Evolutionary conservation across 2,797 vertebrate genomes (phyloP).

Genomic region (Fratercula arctica): DNA sequence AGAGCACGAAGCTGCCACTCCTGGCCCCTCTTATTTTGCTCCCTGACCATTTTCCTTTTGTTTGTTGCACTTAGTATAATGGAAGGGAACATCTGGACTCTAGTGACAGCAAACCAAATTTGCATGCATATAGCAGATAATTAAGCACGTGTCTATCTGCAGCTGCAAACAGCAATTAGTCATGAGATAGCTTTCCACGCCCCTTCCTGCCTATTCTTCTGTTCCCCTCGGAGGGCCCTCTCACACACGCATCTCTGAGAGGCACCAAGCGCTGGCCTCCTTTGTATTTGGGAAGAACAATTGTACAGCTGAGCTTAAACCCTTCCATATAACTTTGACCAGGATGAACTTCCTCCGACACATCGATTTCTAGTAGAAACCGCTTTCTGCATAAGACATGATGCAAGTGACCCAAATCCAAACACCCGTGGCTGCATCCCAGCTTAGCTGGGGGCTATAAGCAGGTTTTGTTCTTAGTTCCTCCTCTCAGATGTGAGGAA

Average conservation of each 20-base stretch:
- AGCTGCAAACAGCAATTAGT: conserved; percentile 69
- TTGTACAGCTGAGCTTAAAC: background rate
- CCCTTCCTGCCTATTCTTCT: conserved; percentile 30
- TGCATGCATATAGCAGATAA: conserved; percentile 53
- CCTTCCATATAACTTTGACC: background rate
- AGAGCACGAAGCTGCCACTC: background rate
- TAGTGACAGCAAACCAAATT: conserved; percentile 36
- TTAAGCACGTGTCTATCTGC: conserved; percentile 57
- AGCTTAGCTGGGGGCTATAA: background rate
- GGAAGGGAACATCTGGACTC: conserved; percentile 54
- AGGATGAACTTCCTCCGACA: background rate
- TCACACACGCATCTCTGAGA: background rate
- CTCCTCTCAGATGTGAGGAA: background rate
- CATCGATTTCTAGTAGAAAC: background rate
- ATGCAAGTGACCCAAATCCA: background rate
- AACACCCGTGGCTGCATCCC: background rate
- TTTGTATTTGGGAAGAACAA: background rate
- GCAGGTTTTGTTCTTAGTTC: background rate
- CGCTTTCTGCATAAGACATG: background rate
- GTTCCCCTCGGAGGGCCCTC: background rate
- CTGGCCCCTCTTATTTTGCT: background rate
- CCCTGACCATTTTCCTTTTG: conserved; percentile 7
- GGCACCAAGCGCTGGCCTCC: background rate
- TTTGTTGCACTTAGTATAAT: background rate
- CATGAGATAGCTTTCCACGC: conserved; percentile 32